Conservation (phyloP, 1,140 invertebrate genomes). For the Mizuhopecten yessoensis region DNA sequence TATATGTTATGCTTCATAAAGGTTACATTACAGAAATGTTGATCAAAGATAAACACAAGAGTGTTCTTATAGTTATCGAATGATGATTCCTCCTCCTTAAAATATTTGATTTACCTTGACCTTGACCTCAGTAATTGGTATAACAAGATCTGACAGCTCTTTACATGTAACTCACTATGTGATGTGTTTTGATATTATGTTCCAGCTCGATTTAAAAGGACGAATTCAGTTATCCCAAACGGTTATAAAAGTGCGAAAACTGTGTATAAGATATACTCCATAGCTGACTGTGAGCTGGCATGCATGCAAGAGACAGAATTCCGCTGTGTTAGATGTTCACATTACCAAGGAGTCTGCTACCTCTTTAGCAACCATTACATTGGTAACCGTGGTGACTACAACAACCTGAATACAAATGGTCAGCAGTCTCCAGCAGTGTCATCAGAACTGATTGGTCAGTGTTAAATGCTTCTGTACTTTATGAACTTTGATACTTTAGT, state of each 20-base stretch:
- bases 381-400: slow-evolving; percentile 19
- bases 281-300: background rate
- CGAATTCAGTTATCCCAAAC: background rate
- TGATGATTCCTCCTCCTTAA: no score
- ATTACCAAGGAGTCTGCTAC: background rate
- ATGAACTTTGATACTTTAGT: no score
- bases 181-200: background rate
- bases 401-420: background rate
- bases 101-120: no score
- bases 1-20: no score
- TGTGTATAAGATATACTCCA: background rate
- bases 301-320: background rate
- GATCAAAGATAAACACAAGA: no score
- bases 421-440: background rate
- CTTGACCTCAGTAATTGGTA: no score
- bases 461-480: background rate
- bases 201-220: background rate
- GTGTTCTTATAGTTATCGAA: no score
- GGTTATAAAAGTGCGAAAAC: background rate
- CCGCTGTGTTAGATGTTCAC: background rate
- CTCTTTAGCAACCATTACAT: background rate
- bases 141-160: no score
- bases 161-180: no score
- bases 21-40: no score
- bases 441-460: background rate